A percentile compares a stretch with the other conserved stretches of the same genome.
Evolutionary conservation across 37 sponge, comb jelly and placozoan species (phyloP).

Genomic region (Mnemiopsis leidyi): DNA sequence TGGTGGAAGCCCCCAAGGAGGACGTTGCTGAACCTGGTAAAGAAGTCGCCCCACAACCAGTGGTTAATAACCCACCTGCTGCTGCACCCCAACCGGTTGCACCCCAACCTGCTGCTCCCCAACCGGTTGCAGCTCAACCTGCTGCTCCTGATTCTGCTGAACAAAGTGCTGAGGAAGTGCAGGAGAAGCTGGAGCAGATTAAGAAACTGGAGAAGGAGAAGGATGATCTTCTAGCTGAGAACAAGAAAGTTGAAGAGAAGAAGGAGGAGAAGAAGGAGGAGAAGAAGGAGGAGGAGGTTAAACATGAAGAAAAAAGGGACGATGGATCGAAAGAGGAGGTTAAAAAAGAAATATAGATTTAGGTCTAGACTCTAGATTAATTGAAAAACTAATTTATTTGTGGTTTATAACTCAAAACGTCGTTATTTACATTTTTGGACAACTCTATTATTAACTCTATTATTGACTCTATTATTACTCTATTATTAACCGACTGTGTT

Average conservation of each 20-base stretch:
- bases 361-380: neutral
- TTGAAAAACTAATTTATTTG: neutral
- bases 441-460: too few relatives aligned
- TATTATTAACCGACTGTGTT: too few relatives aligned
- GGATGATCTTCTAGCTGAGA: neutral
- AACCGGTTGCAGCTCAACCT: neutral
- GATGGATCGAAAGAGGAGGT: neutral
- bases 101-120: neutral
- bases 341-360: neutral
- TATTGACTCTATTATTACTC: too few relatives aligned
- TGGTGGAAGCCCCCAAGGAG: neutral
- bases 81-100: neutral
- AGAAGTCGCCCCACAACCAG: neutral
- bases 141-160: neutral
- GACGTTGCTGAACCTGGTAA: neutral
- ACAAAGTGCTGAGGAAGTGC: neutral
- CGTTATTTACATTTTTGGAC: neutral
- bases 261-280: neutral
- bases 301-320: neutral
- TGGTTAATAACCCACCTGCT: neutral
- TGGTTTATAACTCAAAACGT: neutral
- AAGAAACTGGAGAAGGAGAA: constrained; percentile 30
- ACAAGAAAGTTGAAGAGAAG: neutral
- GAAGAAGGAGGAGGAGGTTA: neutral
- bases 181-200: constrained; percentile 15